Evolutionary conservation across 2,797 vertebrate species (phyloP), one percentile per base, ranked within the genome.

Genomic region (Hippocampus kuda): DNA sequence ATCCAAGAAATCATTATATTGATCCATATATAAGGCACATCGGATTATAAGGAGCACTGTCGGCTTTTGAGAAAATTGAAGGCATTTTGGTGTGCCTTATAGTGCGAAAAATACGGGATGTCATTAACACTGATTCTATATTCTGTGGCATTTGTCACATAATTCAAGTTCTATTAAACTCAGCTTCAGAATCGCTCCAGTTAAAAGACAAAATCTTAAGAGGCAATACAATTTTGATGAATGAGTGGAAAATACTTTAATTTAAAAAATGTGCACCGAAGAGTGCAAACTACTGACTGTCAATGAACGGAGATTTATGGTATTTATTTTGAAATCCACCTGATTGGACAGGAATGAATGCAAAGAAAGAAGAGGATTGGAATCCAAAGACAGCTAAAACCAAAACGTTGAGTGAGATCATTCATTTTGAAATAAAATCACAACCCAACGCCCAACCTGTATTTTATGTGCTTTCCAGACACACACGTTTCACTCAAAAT

Each of bases 41-140:
- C 34, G 34, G 34, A 1, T 38, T 38, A 38, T 38, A 38, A 38
- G 34, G 34, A 1, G 34, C 34, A 38, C 34, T 7, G 34, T 38
- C 34, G 7, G 34, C 34, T 38, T 38, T 8, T 38, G 34, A 38
- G 34, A 38, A 38, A 38, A 38, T 38, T 38, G 7, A 38, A 38
- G 34, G 34, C 34, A 7, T 38, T 38, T 38, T 38, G 34, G 34
- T 38, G 34, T 6, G 34, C 34, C 34, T 8, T 38, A 38, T 38
- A 38, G 7, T 38, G 34, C 34, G 34, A 6, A 38, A 38, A 38
- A 38, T 38, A 38, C 5, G 34, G 34, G 7, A 38, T 75, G 79
- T 72, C 68, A 83, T 80, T 84, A 81, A 78, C 76, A 81, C 81
- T 77, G 71, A 65, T 76, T 56, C 62, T 48, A 63, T 42, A 65